Evolutionary conservation across 2,888 invertebrate species (phyloP).

Genomic region (Leucozona laternaria): DNA sequence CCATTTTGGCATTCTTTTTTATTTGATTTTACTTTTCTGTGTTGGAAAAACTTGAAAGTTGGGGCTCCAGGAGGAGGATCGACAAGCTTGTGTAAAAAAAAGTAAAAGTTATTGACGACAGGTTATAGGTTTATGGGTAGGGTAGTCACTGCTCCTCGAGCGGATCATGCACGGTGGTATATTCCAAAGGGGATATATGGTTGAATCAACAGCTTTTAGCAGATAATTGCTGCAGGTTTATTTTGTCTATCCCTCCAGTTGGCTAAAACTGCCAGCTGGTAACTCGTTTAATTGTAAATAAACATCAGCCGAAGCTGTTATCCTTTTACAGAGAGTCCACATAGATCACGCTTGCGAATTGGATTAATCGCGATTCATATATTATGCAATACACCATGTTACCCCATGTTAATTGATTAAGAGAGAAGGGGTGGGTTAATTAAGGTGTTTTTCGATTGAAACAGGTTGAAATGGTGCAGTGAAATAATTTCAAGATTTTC

Average conservation of each 20-base stretch:
- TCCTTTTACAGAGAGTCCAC: conserved; percentile 69
- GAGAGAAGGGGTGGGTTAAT: conserved; percentile 28
- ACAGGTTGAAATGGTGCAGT: background rate
- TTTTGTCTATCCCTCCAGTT: conserved; percentile 26
- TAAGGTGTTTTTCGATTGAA: conserved; percentile 47
- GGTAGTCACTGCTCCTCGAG: conserved; percentile 7
- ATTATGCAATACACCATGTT: conserved; percentile 61
- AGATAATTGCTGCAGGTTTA: conserved; percentile 33
- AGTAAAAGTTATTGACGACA: conserved; percentile 52
- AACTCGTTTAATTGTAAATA: conserved; percentile 35
- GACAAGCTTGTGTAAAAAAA: conserved; percentile 33
- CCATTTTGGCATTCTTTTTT: background rate
- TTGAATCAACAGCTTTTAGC: background rate
- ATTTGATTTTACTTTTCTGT: background rate
- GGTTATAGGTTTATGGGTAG: background rate
- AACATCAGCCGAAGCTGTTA: conserved; percentile 41
- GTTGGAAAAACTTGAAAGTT: conserved; percentile 20
- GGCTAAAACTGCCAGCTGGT: background rate
- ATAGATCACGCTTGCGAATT: conserved; percentile 54
- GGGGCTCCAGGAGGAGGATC: background rate
- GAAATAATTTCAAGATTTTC: conserved; percentile 57
- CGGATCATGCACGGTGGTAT: conserved; percentile 2
- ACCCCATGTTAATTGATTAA: conserved; percentile 27
- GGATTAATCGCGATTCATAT: conserved; percentile 31
- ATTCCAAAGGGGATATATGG: conserved; percentile 33